Percentiles rank a stretch among this genome's conserved stretches.
Evolutionary conservation across 2,888 invertebrate species (phyloP).

Genomic region (Dolomedes plantarius): DNA sequence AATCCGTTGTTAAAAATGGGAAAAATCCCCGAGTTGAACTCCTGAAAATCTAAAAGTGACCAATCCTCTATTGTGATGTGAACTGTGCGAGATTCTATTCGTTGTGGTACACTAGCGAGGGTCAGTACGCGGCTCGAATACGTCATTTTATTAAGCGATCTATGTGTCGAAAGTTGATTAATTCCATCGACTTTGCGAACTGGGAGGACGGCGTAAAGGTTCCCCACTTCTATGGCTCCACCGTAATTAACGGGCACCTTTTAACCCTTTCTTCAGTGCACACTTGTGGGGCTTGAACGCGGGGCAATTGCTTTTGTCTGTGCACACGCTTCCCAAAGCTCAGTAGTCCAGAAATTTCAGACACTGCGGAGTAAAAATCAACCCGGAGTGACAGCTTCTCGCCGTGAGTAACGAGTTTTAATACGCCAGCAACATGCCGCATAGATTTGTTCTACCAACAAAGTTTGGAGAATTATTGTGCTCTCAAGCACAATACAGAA

Average conservation of each 20-base stretch:
- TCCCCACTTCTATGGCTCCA: slow-evolving; percentile 16
- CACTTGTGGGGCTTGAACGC: slow-evolving; percentile 23
- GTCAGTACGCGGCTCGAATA: no score
- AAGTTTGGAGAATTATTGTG: slow-evolving; percentile 69
- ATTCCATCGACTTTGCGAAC: neutral
- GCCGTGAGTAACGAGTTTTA: slow-evolving; percentile 49
- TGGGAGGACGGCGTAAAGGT: neutral
- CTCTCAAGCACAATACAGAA: slow-evolving; percentile 69
- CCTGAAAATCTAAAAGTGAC: no score
- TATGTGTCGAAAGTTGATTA: neutral
- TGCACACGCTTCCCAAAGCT: neutral
- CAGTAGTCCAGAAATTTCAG: slow-evolving; percentile 32
- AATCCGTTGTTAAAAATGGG: no score
- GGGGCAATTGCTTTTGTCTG: slow-evolving; percentile 12
- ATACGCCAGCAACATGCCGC: slow-evolving; percentile 41
- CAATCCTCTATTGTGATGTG: no score
- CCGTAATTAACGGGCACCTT: slow-evolving; percentile 51
- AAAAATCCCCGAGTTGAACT: no score
- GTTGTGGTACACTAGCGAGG: no score
- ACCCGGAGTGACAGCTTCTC: slow-evolving; percentile 46
- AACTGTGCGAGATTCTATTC: no score
- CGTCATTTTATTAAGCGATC: neutral
- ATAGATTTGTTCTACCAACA: slow-evolving; percentile 66
- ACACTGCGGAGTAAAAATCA: slow-evolving; percentile 43
- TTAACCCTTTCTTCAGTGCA: slow-evolving; percentile 34